phyloP scores from a whole-genome alignment of 2,888 invertebrate genomes.

The Lordiphosa fenestrarum region DNA sequence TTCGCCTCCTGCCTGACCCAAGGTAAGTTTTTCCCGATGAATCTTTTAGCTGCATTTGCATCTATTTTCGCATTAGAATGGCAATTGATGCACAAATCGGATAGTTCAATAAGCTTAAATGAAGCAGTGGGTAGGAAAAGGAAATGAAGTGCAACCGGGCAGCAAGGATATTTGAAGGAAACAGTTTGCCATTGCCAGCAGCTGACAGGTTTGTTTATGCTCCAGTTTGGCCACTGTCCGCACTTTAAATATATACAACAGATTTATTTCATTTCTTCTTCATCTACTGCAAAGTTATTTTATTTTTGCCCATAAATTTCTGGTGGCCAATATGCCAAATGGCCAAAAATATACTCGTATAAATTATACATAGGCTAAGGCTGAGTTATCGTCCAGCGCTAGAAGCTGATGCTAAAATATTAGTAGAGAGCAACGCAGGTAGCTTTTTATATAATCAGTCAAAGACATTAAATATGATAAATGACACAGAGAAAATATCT shows the following conservation, averaged over 20 bases:
- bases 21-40: constrained; percentile 48
- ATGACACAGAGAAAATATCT: constrained; percentile 32
- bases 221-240: too few relatives aligned
- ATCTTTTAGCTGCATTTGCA: constrained; percentile 60
- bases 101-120: constrained; percentile 60
- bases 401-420: constrained; percentile 54
- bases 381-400: constrained; percentile 43
- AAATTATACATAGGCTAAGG: constrained; percentile 13
- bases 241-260: neutral
- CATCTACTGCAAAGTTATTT: neutral
- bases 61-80: constrained; percentile 56
- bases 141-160: constrained; percentile 45
- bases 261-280: constrained; percentile 1
- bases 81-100: constrained; percentile 63
- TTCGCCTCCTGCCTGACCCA: constrained; percentile 12
- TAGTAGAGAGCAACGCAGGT: constrained; percentile 32
- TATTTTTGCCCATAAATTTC: neutral
- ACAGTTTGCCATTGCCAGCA: constrained; percentile 1
- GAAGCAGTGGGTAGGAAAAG: constrained; percentile 23
- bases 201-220: neutral
- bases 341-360: neutral
- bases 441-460: constrained; percentile 62
- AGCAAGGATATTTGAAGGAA: constrained; percentile 4
- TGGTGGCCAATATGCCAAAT: constrained; percentile 31
- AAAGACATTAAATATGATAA: constrained; percentile 66